These are phyloP conservation scores for Channa argus DNA, from an alignment of 2,113 vertebrate genomes.

Conservation along the genomic window DNA sequence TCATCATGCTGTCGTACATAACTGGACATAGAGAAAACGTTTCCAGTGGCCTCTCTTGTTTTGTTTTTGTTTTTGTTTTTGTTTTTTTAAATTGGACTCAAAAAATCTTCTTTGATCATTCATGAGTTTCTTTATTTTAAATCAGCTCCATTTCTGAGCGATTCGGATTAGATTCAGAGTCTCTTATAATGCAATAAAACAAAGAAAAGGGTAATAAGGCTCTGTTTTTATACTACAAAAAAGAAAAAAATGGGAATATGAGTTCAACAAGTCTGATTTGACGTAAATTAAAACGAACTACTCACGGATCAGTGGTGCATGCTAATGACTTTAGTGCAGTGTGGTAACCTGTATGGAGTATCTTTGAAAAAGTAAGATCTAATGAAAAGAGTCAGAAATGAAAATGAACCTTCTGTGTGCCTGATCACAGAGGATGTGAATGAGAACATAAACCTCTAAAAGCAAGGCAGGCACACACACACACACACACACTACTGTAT, in stretches of 20 bases:
- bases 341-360: conserved; percentile 7
- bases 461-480: neutral
- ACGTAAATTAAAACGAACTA: conserved; percentile 33
- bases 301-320: conserved; percentile 28
- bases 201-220: conserved; percentile 8
- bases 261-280: conserved; percentile 31
- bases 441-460: conserved; percentile 48
- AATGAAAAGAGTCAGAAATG: conserved; percentile 12
- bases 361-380: conserved; percentile 17
- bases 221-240: conserved; percentile 25
- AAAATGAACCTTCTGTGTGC: conserved; percentile 21
- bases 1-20: conserved; percentile 5
- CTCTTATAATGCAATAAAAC: neutral
- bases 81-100: conserved; percentile 41
- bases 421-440: conserved; percentile 28
- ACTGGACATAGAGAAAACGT: neutral
- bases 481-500: conserved; percentile 10
- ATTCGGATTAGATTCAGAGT: conserved; percentile 27
- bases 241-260: neutral
- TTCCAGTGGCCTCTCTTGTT: neutral
- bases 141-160: conserved; percentile 1
- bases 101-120: conserved; percentile 38
- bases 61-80: conserved; percentile 1
- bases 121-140: conserved; percentile 25
- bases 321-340: conserved; percentile 3